phyloP scores from a whole-genome alignment of 2,888 invertebrate species.

The Osmoderma eremita region DNA sequence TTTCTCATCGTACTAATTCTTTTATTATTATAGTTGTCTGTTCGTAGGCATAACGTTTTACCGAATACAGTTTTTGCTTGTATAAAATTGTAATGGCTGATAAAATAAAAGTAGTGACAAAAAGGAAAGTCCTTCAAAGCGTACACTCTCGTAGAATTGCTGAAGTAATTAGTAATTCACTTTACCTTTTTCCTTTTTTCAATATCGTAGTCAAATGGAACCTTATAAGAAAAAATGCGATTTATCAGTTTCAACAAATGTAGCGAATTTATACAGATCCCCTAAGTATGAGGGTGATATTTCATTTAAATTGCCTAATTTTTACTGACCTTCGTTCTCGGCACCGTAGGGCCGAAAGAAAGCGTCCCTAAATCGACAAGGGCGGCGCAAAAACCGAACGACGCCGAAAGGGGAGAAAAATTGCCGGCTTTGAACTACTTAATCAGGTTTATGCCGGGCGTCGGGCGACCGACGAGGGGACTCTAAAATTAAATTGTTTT shows the following conservation, averaged over 20 bases:
- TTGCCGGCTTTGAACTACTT: conserved; percentile 34
- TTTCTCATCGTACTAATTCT: too few species aligned
- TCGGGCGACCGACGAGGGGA: conserved; percentile 11
- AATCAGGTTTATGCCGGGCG: conserved; percentile 28
- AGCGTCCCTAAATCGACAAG: conserved; percentile 23
- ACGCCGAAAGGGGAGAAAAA: conserved; percentile 27
- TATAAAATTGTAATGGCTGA: too few species aligned
- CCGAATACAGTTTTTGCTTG: too few species aligned
- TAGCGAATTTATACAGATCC: conserved; percentile 29
- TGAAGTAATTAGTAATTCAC: too few species aligned
- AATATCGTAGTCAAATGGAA: background rate
- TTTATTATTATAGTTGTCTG: too few species aligned
- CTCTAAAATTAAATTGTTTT: conserved; percentile 36
- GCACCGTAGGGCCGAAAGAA: conserved; percentile 1
- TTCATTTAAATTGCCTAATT: conserved; percentile 36
- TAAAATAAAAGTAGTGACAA: too few species aligned
- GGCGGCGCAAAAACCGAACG: conserved; percentile 25
- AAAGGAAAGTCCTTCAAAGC: too few species aligned
- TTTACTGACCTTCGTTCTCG: conserved; percentile 27
- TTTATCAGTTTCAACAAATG: conserved; percentile 12
- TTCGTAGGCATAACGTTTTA: too few species aligned
- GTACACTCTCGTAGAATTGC: too few species aligned
- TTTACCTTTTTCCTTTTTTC: too few species aligned
- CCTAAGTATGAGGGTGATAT: conserved; percentile 19
- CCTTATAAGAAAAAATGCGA: background rate